Base-by-base conservation (phyloP, 2,888 invertebrate genomes). In the Brenthis hecate region DNA sequence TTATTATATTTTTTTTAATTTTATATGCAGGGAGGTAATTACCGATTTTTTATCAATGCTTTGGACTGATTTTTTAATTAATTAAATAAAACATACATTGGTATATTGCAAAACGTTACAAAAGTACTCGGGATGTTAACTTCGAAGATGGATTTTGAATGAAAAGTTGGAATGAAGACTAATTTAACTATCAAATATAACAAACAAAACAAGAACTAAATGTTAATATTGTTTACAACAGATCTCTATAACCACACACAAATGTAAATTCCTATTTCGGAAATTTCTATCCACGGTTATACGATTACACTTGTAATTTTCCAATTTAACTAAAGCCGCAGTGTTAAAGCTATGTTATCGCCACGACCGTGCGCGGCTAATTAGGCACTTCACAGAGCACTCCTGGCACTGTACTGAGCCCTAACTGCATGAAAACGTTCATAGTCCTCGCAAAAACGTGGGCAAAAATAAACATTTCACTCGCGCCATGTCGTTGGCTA, bases 391-490 rank as follows among this genome's bases (percentile, higher is more conserved):
- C 60, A 60, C 48, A 62, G 55, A 50, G 60, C 60, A 58, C 50
- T 57, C 56, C 66, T 58, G 62, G 56, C 66, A 50, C 53, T 61
- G 62, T 63, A 54, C 60, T 63, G 58, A 28, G 57, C 63, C 58
- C 36, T 50, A 70, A 70, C 54, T 54, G 61, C 66, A 54, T 57
- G 53, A 50, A 19, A 11, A 50, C 51, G 47, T 32, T 48, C 36
- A 47, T 14, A 28, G 32, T 48, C 13, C 14, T 47, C 19, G 28
- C 60, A 48, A 55, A 54, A 51, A 56, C 57, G 54, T 47, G 28
- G 54, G 19, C 60, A 66, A 66, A 66, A 66, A 66, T 66, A 60
- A 66, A 66, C 58, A 66, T 64, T 64, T 56, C 63, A 51, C 62
- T 55, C 56, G 48, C 64, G 48, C 54, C 58, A 47, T 66, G 66